phyloP scores from a whole-genome alignment of 37 sponge, comb jelly and placozoan genomes.

The Agelas oroides region DNA sequence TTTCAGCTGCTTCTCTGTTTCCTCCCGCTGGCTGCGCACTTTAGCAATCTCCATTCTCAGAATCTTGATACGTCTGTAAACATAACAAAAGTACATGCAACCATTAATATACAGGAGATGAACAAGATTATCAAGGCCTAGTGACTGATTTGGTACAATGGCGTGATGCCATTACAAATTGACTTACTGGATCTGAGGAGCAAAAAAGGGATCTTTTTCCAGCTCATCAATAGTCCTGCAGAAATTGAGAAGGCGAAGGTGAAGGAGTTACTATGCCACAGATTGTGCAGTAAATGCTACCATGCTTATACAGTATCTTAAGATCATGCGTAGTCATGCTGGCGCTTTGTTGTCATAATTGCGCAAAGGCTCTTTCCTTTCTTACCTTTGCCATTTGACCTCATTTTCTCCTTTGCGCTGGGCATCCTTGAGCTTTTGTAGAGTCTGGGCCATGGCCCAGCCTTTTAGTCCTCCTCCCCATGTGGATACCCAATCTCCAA shows the following conservation, averaged over 20 bases:
- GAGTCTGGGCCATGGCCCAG: slow-evolving; percentile 75
- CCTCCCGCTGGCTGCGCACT: background rate
- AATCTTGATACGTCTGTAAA: slow-evolving; percentile 33
- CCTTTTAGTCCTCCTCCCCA: slow-evolving; percentile 79
- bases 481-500: slow-evolving; percentile 51
- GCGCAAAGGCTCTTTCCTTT: too few relatives aligned
- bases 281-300: too few relatives aligned
- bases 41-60: slow-evolving; percentile 25
- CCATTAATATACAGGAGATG: too few relatives aligned
- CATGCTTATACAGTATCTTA: too few relatives aligned
- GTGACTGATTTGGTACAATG: too few relatives aligned
- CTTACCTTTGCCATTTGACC: slow-evolving; percentile 79
- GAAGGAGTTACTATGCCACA: too few relatives aligned
- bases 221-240: slow-evolving; percentile 55
- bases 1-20: background rate
- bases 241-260: background rate
- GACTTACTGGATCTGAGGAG: slow-evolving; percentile 34
- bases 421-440: slow-evolving; percentile 79
- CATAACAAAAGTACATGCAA: background rate
- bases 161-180: too few relatives aligned
- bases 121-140: too few relatives aligned
- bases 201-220: slow-evolving; percentile 25
- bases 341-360: too few relatives aligned
- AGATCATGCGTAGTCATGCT: too few relatives aligned
- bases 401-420: slow-evolving; percentile 68